Evolutionary conservation across 2,113 vertebrate species (phyloP), one percentile per base, ranked within the genome.

Genomic region (Eurypyga helias): DNA sequence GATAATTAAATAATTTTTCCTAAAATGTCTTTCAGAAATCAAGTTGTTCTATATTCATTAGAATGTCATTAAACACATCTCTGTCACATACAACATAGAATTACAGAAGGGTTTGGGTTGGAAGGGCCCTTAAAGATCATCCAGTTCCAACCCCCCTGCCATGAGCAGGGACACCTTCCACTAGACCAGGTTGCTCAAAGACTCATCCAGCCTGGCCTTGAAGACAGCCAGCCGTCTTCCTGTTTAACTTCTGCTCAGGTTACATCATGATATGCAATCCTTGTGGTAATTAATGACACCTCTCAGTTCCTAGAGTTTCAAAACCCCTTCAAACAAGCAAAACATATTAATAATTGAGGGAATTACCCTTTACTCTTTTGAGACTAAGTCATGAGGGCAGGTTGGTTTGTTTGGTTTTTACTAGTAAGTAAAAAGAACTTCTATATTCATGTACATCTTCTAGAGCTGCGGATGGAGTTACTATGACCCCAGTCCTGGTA

Each of bases 1-100:
- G 54, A 4, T n/a, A 87, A 96, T 95, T 97, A 91, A 90, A 88
- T 49, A 9, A 41, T 92, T 88, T 95, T 90, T 87, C 34, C 79
- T 78, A 71, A 94, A 76, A 86, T 36, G 62, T 21, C 48, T 83
- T 92, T 93, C 29, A 85, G 76, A 94, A 93, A 94, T 90, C 85
- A 90, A 93, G 60, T 77, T 94, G 45, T 91, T 92, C 92, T 67
- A 90, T 83, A 48, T 34, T 97, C 95, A 91, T 93, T 88, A 96
- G 83, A 65, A 54, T 82, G 85, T 85, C 91, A 85, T 90, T 58
- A 96, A 94, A 95, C 80, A 71, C 43, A 66, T 58, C 31, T 73
- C 41, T 60, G 49, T 79, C 80, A 66, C 34, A 89, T n/a, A 46
- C 52, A 85, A 92, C 76, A 19, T 31, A n/a, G n/a, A n/a, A n/a